Evolutionary conservation across 2,113 vertebrate genomes (phyloP).

Genomic region (Numida meleagris): DNA sequence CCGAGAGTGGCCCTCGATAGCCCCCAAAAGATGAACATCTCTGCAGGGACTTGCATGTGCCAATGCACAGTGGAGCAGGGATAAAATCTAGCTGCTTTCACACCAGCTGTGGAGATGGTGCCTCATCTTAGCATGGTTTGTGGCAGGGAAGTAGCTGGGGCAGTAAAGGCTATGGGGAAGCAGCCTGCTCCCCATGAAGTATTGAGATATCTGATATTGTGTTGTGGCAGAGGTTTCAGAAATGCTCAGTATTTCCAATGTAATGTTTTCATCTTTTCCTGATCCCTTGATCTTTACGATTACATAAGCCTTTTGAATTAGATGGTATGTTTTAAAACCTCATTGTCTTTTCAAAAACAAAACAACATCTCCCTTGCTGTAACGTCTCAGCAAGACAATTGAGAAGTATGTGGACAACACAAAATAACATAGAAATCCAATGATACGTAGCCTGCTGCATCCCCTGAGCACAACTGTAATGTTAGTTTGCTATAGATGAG

Average conservation of each 20-base stretch:
- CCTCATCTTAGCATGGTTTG: not conserved
- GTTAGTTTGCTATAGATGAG: not conserved
- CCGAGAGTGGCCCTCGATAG: not conserved
- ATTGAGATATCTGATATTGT: not conserved
- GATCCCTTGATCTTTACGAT: not conserved
- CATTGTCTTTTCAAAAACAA: not conserved
- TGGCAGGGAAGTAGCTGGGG: not conserved
- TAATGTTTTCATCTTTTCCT: not conserved
- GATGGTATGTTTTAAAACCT: not conserved
- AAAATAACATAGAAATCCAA: constrained; percentile 7
- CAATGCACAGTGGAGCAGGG: not conserved
- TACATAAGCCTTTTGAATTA: not conserved
- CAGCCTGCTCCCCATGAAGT: not conserved
- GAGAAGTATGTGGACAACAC: not conserved
- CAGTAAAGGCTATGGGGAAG: not conserved
- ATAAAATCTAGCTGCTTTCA: not conserved
- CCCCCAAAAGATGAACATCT: not conserved
- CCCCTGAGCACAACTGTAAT: not conserved
- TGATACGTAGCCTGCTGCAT: not conserved
- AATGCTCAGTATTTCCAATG: not conserved
- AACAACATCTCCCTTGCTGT: not conserved
- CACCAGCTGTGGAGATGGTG: not conserved
- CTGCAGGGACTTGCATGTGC: not conserved
- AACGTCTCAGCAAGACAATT: not conserved
- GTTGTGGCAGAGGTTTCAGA: not conserved